Base-by-base conservation (phyloP, 2,888 invertebrate genomes). In the Xylota segnis region DNA sequence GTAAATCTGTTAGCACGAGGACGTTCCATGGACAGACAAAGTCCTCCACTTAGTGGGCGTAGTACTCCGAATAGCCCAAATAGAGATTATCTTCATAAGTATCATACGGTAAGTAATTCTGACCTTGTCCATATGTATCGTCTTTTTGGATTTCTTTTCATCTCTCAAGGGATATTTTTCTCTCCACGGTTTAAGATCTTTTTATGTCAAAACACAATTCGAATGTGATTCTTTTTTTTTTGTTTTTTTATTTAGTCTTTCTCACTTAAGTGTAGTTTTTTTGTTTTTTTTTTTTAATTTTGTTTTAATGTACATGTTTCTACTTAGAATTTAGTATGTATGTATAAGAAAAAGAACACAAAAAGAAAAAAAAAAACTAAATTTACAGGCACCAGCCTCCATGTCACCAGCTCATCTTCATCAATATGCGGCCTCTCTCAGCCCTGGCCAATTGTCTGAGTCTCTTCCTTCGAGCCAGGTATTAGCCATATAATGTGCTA, bases 371-470 rank as follows among this genome's bases (percentile, higher is more conserved):
- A 47, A 66, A 71, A 65, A 86, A 81, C 58, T 82, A 77, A 86
- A 82, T 82, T 89, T 93, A 90, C 94, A 97, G 96, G 97, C 97
- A 92, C 97, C 97, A 90, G 97, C 97, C 92, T 96, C 96, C 92
- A 97, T 97, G 96, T 97, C 97, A 88, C 96, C 97, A 89, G 96
- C 97, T 92, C 97, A 96, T 93, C 94, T 96, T 91, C 95, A 96
- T 93, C 95, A 95, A 93, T 95, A 95, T 92, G 95, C 95, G 91
- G 93, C 94, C 89, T 93, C 94, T 88, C 91, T 93, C 91, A 93
- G 93, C 90, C 93, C 93, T 88, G 93, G 93, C 90, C 94, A 94
- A 92, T 94, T 95, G 90, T 95, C 95, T 90, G 96, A 96, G 94
- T 96, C 96, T 90, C 95, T 96, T 93, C 96, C 96, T 90, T 94